Evolutionary conservation across 2,888 invertebrate genomes (phyloP), one percentile per base, ranked within the genome.

Genomic region (Agriopis aurantiaria): DNA sequence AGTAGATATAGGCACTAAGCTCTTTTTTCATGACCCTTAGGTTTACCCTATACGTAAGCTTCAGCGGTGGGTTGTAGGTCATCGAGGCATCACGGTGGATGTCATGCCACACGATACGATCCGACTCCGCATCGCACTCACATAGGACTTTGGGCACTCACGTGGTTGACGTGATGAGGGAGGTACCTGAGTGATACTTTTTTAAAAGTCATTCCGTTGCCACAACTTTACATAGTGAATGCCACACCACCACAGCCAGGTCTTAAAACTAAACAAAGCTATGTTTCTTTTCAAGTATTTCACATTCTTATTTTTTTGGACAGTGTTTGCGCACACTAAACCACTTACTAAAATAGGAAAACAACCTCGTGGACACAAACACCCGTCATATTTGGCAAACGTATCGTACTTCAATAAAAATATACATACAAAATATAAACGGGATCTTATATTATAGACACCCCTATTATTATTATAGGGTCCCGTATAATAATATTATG

Each of bases 401-500:
- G 69, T 73, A 71, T 76, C 72, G 69, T 66, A 41, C 55, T 61
- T 49, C 72, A 72, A 73, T 76, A 76, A 75, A 74, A 76, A 76
- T 76, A 76, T 68, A 76, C 70, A 68, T 49, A 69, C 49, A 60
- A 43, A 41, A 70, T 70, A 72, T 68, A 69, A 73, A 74, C 69
- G 73, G 57, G 56, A 65, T 33, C n/a, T 23, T 58, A 58, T 48
- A 58, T 58, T 58, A 17, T 46, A 48, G 46, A 12, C 23, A 12
- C 49, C 23, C 45, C 23, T 70, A 52, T 62, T 69, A 69, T 65
- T 46, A 66, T 6, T 9, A 10, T 58, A 23, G 53, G 85, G 81
- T 73, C 77, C 80, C 80, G 82, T 53, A 84, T 86, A 82, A 85
- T 87, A 84, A 79, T 85, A 85, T 86, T 86, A 87, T 85, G 85